Base-by-base conservation (phyloP, 1,140 invertebrate genomes). In the Brachionus calyciflorus region DNA sequence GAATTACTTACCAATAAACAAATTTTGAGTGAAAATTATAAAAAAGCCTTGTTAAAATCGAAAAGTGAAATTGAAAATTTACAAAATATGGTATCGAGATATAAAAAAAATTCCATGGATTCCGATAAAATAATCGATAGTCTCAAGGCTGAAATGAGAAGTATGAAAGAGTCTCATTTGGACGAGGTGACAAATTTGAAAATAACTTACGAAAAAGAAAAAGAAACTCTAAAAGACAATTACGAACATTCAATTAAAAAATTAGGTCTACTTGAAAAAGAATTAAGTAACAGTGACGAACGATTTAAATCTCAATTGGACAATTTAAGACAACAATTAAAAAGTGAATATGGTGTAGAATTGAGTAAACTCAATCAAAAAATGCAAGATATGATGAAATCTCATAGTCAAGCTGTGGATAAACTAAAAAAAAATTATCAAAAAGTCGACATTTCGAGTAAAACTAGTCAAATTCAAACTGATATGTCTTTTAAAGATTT, bases 71-170 rank as follows among this genome's bases (percentile, higher is more conserved):
- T 73, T 19, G 69, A 49, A 37, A 37, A 73, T 40, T 33, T 55
- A 21, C 69, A 73, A 37, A 19, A 21, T 21, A 37, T 73, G 44
- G 51, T 73, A 2, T 26, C 30, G 14, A 49, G 46, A 30, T 40
- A 40, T 12, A 73, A 73, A 73, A 73, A 73, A 55, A 51, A 37
- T 40, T 30, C 17, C 24, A 19, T 51, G 21, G 69, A 73, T 21
- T 73, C 69, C 14, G 69, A 73, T 10, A 73, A 73, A 41, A 21
- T 73, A 51, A 49, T 73, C 46, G 69, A 73, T 19, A 73, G 69
- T 30, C n/a, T 73, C 17, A 73, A 73, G 40, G 24, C 6, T 12
- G 69, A 73, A 55, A 49, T 73, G 51, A 73, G 19, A 49, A 73
- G 37, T 19, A 55, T 73, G 26, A 73, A 73, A 73, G 69, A 73